These are phyloP conservation scores for Brachyptera putata DNA, from an alignment of 2,888 invertebrate genomes.

Conservation along the genomic window DNA sequence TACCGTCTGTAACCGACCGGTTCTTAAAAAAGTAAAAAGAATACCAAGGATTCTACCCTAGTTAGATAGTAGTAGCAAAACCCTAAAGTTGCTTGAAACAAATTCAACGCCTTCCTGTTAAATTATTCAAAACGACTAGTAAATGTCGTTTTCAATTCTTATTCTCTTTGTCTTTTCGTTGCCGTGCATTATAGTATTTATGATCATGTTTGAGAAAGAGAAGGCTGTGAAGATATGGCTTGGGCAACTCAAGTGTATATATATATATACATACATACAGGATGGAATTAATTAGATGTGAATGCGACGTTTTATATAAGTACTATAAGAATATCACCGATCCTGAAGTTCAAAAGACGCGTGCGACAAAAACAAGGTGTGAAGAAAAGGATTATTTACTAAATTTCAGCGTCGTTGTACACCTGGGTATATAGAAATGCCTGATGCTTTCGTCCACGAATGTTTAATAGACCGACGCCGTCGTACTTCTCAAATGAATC, in stretches of 20 bases:
- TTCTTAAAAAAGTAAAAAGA: not conserved
- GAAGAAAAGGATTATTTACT: no score
- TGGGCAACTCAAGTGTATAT: slow-evolving; percentile 27
- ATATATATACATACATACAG: no score
- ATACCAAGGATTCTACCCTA: slow-evolving; percentile 4
- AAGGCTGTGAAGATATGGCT: slow-evolving; percentile 26
- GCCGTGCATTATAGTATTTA: slow-evolving; percentile 28
- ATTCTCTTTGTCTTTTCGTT: slow-evolving; percentile 21
- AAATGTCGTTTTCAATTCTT: slow-evolving; percentile 3
- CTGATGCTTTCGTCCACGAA: no score
- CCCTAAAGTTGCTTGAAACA: slow-evolving; percentile 24
- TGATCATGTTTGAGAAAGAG: slow-evolving; percentile 28
- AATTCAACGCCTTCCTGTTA: slow-evolving; percentile 26
- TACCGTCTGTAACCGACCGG: not conserved
- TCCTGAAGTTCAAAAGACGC: no score
- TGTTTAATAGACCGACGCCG: not conserved
- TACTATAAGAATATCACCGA: no score
- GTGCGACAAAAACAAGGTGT: no score
- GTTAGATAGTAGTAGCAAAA: slow-evolving; percentile 19
- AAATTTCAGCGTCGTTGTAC: no score
- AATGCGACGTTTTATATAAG: no score
- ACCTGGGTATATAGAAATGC: no score
- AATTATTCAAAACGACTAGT: slow-evolving; percentile 27
- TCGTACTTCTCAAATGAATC: not conserved
- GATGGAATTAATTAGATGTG: slow-evolving; percentile 29